Base-by-base conservation (phyloP, 35 echinoderm and acorn worm species). In the Chiridota heheva region DNA sequence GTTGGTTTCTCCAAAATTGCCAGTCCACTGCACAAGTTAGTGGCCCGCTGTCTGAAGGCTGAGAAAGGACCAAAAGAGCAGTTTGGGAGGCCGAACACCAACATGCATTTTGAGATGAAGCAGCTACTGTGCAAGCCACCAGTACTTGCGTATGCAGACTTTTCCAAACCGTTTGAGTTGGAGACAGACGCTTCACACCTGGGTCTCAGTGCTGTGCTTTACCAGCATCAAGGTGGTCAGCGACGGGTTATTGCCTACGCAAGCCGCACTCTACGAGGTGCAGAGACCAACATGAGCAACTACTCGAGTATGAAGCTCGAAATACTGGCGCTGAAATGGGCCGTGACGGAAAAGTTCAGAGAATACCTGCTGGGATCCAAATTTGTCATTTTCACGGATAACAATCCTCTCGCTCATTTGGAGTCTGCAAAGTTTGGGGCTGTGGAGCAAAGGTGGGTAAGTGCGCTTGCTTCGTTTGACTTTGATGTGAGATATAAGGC, bases 361-460 rank as follows among this genome's bases (percentile, higher is more conserved):
- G 76, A 79, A 7, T 41, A 37, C 16, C 42, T 79, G 33, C 18
- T 61, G 5, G 76, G 38, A 6, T 20, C 49, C 16, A 35, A 78
- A 34, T 78, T 79, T 67, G 44, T 69, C 16, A 47, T 86, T 36
- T 74, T 60, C 57, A 86, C 82, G 0, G 82, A 86, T 37, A 86
- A 86, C 44, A 86, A 86, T 26, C 82, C 82, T 26, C 37, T 75
- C 18, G 49, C 69, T 5, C 58, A 86, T 34, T 44, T 85, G 12
- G 64, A 75, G 0, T 38, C 82, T 10, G 68, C 82, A 42, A 85
- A 85, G 63, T 47, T 86, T 3, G 83, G 69, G 27, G 70, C 70
- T 36, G 83, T 86, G 1, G 83, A 71, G 36, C 83, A 86, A 32
- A 38, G 71, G 46, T 86, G 83, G 83, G 71, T 86, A 8, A 56